These are phyloP conservation scores for Heliothis subflexa DNA, from an alignment of 1,140 invertebrate genomes.

Conservation along the genomic window DNA sequence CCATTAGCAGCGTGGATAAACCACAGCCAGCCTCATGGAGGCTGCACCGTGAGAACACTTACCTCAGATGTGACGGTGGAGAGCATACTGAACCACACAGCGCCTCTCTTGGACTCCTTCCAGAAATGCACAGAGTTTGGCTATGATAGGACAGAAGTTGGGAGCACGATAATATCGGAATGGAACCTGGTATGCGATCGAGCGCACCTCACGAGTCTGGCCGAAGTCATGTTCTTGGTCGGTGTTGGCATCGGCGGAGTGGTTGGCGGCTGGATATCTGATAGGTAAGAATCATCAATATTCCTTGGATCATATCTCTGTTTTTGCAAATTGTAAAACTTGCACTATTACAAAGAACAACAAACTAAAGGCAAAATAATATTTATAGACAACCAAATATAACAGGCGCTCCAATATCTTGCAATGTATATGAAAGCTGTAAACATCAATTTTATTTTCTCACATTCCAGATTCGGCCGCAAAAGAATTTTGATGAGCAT, in stretches of 20 bases:
- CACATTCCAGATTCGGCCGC: constrained; percentile 88
- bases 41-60: constrained; percentile 79
- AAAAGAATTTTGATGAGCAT: constrained; percentile 91
- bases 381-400: too few relatives aligned
- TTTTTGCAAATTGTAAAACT: background rate
- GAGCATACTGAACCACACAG: constrained; percentile 74
- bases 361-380: too few relatives aligned
- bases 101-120: constrained; percentile 68
- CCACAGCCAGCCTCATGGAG: constrained; percentile 86
- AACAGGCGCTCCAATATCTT: too few relatives aligned
- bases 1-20: constrained; percentile 87
- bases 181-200: constrained; percentile 90
- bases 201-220: constrained; percentile 88
- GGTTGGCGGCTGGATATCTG: constrained; percentile 90
- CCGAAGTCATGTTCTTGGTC: constrained; percentile 90
- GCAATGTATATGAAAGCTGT: too few relatives aligned
- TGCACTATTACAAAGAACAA: too few relatives aligned
- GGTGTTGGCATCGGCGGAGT: constrained; percentile 90
- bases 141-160: constrained; percentile 88
- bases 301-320: too few relatives aligned
- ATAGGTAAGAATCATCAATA: constrained; percentile 79
- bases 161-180: constrained; percentile 88
- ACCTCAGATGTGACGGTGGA: constrained; percentile 66
- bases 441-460: constrained; percentile 7
- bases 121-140: constrained; percentile 88